Evolutionary conservation across 2,797 vertebrate genomes (phyloP).

Genomic region (Gorsachius magnificus): DNA sequence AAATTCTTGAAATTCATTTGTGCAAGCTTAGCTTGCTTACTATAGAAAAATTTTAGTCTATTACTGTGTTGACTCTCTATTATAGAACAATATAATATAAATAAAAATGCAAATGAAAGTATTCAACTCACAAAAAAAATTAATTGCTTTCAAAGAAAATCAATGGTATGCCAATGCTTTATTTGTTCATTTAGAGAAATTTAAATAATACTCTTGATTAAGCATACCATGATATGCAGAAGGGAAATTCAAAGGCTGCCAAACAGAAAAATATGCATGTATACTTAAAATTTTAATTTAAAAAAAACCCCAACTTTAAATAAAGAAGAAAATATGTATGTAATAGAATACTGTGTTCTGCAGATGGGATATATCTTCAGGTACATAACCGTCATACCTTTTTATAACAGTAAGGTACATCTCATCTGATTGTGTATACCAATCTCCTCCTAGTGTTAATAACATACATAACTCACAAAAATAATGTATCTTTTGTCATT

Average conservation of each 20-base stretch:
- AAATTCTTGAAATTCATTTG: neutral
- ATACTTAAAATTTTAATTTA: neutral
- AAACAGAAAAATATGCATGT: neutral
- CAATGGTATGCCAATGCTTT: neutral
- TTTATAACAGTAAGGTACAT: neutral
- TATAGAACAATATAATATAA: neutral
- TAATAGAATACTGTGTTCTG: neutral
- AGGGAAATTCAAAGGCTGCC: neutral
- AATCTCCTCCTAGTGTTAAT: neutral
- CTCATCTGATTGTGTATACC: neutral
- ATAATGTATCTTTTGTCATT: neutral
- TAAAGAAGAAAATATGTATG: neutral
- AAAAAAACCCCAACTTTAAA: neutral
- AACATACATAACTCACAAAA: neutral
- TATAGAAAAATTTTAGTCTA: neutral
- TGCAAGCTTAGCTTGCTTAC: neutral
- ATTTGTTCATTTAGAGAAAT: neutral
- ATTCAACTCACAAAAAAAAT: neutral
- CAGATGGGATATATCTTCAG: neutral
- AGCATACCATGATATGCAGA: neutral
- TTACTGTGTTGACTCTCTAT: neutral
- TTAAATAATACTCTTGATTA: neutral
- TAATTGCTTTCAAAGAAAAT: neutral
- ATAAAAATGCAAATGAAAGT: neutral
- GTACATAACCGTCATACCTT: neutral